Evolutionary conservation across 2,113 vertebrate species (phyloP).

Genomic region (Nansenia antarctica): DNA sequence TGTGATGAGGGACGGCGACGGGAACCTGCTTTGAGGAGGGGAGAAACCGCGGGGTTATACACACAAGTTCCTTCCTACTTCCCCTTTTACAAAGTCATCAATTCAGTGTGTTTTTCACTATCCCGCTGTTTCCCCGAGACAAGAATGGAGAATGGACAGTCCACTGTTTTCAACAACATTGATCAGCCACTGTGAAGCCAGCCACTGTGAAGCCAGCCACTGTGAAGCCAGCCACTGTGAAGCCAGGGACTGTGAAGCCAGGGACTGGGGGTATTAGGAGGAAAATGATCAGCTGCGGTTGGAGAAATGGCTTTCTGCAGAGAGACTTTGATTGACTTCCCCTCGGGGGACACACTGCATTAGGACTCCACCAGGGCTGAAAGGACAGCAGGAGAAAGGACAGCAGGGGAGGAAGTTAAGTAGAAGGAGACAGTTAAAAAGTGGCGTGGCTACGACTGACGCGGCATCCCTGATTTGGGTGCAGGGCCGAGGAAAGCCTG

Average conservation of each 20-base stretch:
- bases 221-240: conserved; percentile 59
- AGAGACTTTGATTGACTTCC: conserved; percentile 67
- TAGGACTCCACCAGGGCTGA: neutral
- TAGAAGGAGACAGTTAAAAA: neutral
- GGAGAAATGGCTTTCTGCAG: conserved; percentile 55
- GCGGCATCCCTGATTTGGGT: no score
- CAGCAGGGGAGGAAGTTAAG: neutral
- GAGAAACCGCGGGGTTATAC: conserved; percentile 35
- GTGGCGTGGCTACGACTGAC: no score
- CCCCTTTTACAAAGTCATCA: conserved; percentile 64
- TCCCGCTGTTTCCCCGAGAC: conserved; percentile 30
- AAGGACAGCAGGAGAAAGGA: neutral
- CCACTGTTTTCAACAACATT: conserved; percentile 67
- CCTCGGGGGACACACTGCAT: conserved; percentile 33
- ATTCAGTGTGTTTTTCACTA: conserved; percentile 59
- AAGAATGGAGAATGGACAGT: conserved; percentile 59
- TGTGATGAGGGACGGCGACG: conserved; percentile 46
- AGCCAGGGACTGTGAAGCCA: no score
- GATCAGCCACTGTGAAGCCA: conserved; percentile 66
- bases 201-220: conserved; percentile 57
- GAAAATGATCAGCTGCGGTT: conserved; percentile 66
- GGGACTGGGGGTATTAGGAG: conserved; percentile 56
- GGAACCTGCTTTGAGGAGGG: conserved; percentile 35
- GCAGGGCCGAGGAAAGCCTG: no score
- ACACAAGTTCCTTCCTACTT: conserved; percentile 25